Evolutionary conservation across 2,888 invertebrate genomes (phyloP).

Genomic region (Salpingus planirostris): DNA sequence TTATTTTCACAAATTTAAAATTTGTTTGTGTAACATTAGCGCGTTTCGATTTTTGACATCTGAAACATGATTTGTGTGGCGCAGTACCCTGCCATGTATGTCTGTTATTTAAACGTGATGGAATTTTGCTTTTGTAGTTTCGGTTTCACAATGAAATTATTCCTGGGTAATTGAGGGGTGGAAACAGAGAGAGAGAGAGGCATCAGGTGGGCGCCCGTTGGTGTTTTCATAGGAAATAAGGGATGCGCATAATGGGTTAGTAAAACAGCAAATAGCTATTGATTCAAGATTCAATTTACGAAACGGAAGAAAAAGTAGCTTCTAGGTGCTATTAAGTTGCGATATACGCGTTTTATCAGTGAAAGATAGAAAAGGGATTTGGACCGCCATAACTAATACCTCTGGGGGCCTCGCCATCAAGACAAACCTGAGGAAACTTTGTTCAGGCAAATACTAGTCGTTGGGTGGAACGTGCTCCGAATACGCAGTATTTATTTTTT

Average conservation of each 20-base stretch:
- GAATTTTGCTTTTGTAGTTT: no score
- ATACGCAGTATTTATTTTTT: constrained; percentile 6
- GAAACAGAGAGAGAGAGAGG: no score
- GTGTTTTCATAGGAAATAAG: no score
- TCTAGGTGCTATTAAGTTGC: constrained; percentile 10
- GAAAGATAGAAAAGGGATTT: constrained; percentile 11
- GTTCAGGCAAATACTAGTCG: constrained; percentile 6
- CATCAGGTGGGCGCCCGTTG: no score
- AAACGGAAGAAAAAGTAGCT: constrained; percentile 8
- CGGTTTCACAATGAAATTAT: no score
- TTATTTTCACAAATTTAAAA: no score
- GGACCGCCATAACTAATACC: constrained; percentile 9
- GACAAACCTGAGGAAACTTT: constrained; percentile 7
- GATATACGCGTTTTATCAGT: constrained; percentile 10
- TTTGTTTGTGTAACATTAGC: no score
- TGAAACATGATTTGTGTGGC: no score
- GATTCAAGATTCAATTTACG: constrained; percentile 12
- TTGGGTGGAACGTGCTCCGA: constrained; percentile 7
- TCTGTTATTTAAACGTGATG: no score
- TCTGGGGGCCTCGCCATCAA: constrained; percentile 2
- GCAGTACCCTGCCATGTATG: no score
- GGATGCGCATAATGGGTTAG: constrained; percentile 7
- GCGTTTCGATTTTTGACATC: no score
- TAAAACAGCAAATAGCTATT: constrained; percentile 11
- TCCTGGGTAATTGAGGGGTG: no score